Percentiles rank a stretch among this genome's conserved stretches.
Evolutionary conservation across 2,113 vertebrate species (phyloP).

Genomic region (Oryzias curvinotus): DNA sequence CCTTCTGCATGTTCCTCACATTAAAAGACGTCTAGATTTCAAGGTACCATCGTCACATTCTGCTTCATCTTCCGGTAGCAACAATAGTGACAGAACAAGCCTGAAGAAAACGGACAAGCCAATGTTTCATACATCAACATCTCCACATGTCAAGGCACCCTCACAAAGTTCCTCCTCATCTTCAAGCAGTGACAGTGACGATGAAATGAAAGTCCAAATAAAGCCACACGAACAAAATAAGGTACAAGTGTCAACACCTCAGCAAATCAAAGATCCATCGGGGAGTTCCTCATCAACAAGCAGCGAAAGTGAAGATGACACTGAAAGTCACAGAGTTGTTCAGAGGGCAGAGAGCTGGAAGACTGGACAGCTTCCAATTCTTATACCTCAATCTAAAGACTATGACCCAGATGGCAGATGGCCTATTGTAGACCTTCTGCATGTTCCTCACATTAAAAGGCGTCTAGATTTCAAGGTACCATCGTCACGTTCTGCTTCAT

Average conservation of each 20-base stretch:
- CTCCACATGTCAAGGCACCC: conserved; percentile 9
- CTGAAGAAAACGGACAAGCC: too few species aligned
- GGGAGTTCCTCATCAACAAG: conserved; percentile 5
- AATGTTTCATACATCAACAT: too few species aligned
- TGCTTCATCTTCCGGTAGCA: conserved; percentile 25
- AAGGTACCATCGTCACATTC: not conserved
- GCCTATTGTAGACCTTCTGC: not conserved
- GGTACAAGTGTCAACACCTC: not conserved
- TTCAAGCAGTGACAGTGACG: conserved; percentile 31
- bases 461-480: too few species aligned
- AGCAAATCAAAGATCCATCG: conserved; percentile 28
- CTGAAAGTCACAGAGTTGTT: not conserved
- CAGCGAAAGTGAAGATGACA: conserved; percentile 30
- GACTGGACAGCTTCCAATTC: not conserved
- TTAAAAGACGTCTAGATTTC: conserved; percentile 22
- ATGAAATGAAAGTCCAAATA: not conserved
- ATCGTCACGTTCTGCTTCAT: too few species aligned
- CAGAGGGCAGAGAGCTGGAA: not conserved
- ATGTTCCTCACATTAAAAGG: too few species aligned
- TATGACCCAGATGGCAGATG: not conserved
- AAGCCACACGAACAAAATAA: not conserved
- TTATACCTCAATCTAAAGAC: conserved; percentile 1
- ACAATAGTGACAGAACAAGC: not conserved
- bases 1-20: not conserved
- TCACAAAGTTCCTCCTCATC: conserved; percentile 5